Percentiles rank a stretch among this genome's conserved stretches.
phyloP scores from a whole-genome alignment of 2,113 vertebrate species.

The Leiothrix lutea region DNA sequence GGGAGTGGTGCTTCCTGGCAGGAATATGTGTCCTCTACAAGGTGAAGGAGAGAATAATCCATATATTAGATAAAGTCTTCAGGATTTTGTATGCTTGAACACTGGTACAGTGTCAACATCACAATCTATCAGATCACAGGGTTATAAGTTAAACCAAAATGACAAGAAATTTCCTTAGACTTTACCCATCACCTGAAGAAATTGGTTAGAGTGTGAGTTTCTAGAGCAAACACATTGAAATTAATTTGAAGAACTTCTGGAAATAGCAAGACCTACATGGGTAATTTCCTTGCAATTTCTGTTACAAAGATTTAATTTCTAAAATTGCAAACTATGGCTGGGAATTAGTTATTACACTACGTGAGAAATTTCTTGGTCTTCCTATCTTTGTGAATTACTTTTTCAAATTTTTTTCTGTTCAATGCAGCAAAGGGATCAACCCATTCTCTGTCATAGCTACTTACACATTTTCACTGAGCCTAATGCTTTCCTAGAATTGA shows the following conservation, averaged over 20 bases:
- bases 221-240: constrained; percentile 10
- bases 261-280: not conserved
- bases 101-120: not conserved
- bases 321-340: not conserved
- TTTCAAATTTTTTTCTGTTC: not conserved
- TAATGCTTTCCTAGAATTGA: not conserved
- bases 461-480: not conserved
- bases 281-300: not conserved
- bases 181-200: not conserved
- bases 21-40: not conserved
- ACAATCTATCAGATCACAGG: not conserved
- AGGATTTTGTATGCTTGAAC: not conserved
- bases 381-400: not conserved
- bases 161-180: not conserved
- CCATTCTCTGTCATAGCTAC: not conserved
- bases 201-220: not conserved
- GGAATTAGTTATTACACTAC: not conserved
- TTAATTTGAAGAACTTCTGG: not conserved
- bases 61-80: not conserved
- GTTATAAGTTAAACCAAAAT: constrained; percentile 11
- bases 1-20: not conserved
- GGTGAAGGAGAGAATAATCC: not conserved
- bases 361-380: not conserved
- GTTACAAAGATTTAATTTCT: not conserved
- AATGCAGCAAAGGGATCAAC: not conserved